Conservation (phyloP, 2,888 invertebrate species). For the Mantis religiosa region DNA sequence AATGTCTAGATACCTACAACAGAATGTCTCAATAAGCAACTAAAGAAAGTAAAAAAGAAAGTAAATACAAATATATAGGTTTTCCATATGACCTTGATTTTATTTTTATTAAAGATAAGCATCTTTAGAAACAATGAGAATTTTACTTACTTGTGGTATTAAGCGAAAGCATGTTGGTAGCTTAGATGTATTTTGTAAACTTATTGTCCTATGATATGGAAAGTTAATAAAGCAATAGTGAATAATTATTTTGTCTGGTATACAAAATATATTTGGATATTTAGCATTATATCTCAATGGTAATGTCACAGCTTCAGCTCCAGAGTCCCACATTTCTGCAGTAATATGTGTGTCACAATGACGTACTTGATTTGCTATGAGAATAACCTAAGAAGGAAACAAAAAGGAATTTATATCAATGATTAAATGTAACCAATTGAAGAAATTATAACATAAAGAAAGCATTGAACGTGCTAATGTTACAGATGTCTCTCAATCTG, state of each 20-base stretch:
- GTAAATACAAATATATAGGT: too few relatives aligned
- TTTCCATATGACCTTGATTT: background rate
- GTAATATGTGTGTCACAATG: constrained; percentile 48
- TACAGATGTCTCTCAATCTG: too few relatives aligned
- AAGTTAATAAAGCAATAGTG: constrained; percentile 58
- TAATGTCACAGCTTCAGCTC: constrained; percentile 51
- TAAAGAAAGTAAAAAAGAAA: too few relatives aligned
- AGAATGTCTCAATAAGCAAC: too few relatives aligned
- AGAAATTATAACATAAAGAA: too few relatives aligned
- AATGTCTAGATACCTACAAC: too few relatives aligned
- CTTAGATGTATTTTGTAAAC: constrained; percentile 20
- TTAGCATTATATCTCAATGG: constrained; percentile 52
- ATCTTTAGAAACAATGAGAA: background rate
- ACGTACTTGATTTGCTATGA: constrained; percentile 53
- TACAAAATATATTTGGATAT: constrained; percentile 49
- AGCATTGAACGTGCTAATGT: background rate
- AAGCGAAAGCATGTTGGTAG: constrained; percentile 26
- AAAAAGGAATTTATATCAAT: too few relatives aligned
- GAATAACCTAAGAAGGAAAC: constrained; percentile 48
- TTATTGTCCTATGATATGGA: constrained; percentile 41
- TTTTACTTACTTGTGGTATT: constrained; percentile 23
- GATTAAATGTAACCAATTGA: too few relatives aligned
- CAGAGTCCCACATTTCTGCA: constrained; percentile 55
- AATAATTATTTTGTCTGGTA: constrained; percentile 51
- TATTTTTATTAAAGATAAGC: background rate